These are phyloP conservation scores for Polyommatus iphigenia DNA, from an alignment of 2,888 invertebrate genomes.

Conservation along the genomic window DNA sequence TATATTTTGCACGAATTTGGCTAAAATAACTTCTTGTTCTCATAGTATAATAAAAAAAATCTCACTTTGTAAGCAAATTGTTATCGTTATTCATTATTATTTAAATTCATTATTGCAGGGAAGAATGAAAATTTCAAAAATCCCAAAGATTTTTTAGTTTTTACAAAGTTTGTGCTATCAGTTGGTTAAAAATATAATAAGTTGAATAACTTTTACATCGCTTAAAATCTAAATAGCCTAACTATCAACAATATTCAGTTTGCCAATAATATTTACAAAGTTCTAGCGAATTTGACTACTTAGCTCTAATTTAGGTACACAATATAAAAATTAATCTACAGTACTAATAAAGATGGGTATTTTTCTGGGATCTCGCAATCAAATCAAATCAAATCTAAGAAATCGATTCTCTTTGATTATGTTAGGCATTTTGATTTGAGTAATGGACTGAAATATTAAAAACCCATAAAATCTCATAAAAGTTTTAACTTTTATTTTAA, in stretches of 20 bases:
- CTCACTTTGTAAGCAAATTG: neutral
- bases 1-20: neutral
- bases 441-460: neutral
- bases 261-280: constrained; percentile 2
- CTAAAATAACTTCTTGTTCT: neutral
- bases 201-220: neutral
- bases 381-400: neutral
- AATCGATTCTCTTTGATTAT: neutral
- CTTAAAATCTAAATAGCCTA: neutral
- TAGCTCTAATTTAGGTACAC: constrained; percentile 7
- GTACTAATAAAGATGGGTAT: neutral
- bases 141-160: neutral
- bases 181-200: neutral
- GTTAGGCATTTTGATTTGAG: neutral
- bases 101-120: too few relatives aligned
- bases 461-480: too few relatives aligned
- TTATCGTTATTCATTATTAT: too few relatives aligned
- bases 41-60: neutral
- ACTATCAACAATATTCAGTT: neutral
- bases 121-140: too few relatives aligned
- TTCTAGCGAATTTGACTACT: constrained; percentile 13
- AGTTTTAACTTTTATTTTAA: too few relatives aligned
- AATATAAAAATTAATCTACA: neutral
- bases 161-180: neutral
- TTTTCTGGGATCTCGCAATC: neutral